Base-by-base conservation (phyloP, 30 jellyfish, hydroid and myxozoan species). In the Mastigias papua region DNA sequence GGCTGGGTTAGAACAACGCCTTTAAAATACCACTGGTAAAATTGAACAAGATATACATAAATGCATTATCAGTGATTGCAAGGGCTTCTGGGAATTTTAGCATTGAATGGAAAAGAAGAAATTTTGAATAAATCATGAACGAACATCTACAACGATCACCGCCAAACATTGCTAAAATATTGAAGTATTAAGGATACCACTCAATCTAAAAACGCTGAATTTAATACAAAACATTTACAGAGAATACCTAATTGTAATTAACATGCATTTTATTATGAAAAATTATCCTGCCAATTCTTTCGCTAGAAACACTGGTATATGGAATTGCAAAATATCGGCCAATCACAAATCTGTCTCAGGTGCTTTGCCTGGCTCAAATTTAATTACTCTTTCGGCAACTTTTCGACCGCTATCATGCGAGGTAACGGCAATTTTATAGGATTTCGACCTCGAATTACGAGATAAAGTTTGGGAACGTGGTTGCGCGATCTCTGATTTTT, bases 361-460 rank as follows among this genome's bases (percentile, higher is more conserved):
- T 9, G 94, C 69, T 67, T 51, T 50, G 7, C 83, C 78, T 9
- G 54, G 63, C 48, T 63, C 61, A 10, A 67, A 83, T 11, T 84
- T n/a, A 29, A 83, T 25, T 4, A 83, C 77, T 42, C 69, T 83
- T 69, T 83, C 92, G 29, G 48, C 86, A 85, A 62, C 27, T 48
- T 31, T 73, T 15, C 78, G 65, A 48, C 63, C 54, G 22, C 65
- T 92, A 29, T 65, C 82, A 28, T 54, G 69, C 34, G 86, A 48
- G 25, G 78, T 62, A 63, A 90, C 91, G 13, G 97, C 97, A 30
- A 90, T 76, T 75, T 90, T 90, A 54, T 90, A 90, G 16, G 97
- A 90, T 57, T 90, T 88, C 83, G 97, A 85, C 49, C 97, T 37
- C 22, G 91, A 80, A 27, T 82, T 82, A 32, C 97, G 91, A 32